phyloP scores from a whole-genome alignment of 2,113 vertebrate genomes.

The Tenebrosternarchus preto region DNA sequence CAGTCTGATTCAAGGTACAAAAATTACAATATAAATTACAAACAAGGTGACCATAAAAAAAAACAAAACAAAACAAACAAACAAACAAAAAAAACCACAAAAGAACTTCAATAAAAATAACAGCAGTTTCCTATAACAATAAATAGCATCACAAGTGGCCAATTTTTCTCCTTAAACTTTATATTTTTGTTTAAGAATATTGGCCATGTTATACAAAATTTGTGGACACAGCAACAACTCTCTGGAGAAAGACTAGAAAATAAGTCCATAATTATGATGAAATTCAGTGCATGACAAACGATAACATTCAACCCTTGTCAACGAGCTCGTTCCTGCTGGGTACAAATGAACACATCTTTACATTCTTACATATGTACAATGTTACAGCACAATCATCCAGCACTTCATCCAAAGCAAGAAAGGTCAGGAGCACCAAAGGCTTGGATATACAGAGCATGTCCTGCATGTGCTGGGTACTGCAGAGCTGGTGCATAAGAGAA shows the following conservation, averaged over 20 bases:
- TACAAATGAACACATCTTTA: slow-evolving; percentile 12
- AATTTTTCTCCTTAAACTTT: neutral
- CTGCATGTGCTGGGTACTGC: no score
- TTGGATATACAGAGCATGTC: neutral
- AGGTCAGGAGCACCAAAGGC: slow-evolving; percentile 21
- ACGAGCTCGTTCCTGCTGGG: neutral
- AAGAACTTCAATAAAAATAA: slow-evolving; percentile 33
- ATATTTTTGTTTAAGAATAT: neutral
- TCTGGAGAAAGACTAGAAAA: neutral
- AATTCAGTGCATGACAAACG: slow-evolving; percentile 2
- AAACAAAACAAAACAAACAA: slow-evolving; percentile 46
- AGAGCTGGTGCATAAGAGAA: no score
- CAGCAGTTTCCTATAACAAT: slow-evolving; percentile 15
- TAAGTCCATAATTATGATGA: neutral
- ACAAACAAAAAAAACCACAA: slow-evolving; percentile 42
- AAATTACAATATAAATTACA: slow-evolving; percentile 54
- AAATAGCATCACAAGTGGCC: slow-evolving; percentile 22
- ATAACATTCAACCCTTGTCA: slow-evolving; percentile 8
- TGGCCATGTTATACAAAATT: neutral
- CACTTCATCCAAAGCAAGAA: neutral
- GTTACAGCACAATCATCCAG: neutral
- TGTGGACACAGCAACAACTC: neutral
- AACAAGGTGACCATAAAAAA: slow-evolving; percentile 47
- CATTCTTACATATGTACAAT: slow-evolving; percentile 38
- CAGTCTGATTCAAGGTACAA: slow-evolving; percentile 50